phyloP scores from a whole-genome alignment of 2,888 invertebrate genomes.

The Melanostoma mellinum region DNA sequence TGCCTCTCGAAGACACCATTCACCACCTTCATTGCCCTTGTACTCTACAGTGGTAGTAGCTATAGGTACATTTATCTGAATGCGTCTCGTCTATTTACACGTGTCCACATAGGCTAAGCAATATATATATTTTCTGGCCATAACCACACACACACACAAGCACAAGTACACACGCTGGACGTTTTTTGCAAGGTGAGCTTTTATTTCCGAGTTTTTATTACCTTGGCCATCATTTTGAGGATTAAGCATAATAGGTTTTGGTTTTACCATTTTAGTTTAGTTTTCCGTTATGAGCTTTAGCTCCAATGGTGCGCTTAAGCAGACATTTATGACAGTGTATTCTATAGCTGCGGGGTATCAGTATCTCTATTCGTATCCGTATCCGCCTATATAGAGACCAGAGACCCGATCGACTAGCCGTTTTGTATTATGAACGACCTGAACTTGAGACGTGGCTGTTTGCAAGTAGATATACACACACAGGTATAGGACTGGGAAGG shows the following conservation, averaged over 20 bases:
- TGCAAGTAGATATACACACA: conserved; percentile 51
- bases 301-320: conserved; percentile 32
- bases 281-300: conserved; percentile 37
- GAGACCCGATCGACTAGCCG: background rate
- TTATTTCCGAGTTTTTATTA: conserved; percentile 69
- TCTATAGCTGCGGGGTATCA: conserved; percentile 13
- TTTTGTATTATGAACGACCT: conserved; percentile 50
- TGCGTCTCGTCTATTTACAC: conserved; percentile 53
- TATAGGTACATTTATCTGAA: conserved; percentile 20
- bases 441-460: conserved; percentile 70
- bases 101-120: conserved; percentile 34
- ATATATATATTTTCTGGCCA: conserved; percentile 32
- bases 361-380: conserved; percentile 8
- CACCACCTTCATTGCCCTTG: conserved; percentile 1
- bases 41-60: background rate
- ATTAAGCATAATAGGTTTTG: conserved; percentile 70
- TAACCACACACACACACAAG: background rate
- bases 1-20: conserved; percentile 50
- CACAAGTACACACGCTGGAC: conserved; percentile 12
- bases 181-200: conserved; percentile 68
- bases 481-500: conserved; percentile 17
- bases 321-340: conserved; percentile 62
- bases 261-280: conserved; percentile 47
- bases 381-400: conserved; percentile 9
- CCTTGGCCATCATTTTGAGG: conserved; percentile 65